Percentiles rank a stretch among this genome's conserved stretches.
Evolutionary conservation across 2,888 invertebrate species (phyloP).

Genomic region (Drosophila leonis): DNA sequence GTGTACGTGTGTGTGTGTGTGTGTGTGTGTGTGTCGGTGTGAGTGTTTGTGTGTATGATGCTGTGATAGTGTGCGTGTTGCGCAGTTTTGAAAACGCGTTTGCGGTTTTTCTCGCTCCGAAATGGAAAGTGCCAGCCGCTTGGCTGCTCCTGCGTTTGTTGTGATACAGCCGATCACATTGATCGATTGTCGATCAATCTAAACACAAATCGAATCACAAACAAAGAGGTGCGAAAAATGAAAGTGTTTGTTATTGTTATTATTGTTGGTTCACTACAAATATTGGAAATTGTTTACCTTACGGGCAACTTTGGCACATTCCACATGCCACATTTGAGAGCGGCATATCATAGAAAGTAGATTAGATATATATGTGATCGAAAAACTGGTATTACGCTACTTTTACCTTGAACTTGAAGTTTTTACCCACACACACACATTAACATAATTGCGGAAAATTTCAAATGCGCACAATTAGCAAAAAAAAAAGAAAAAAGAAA

Average conservation of each 20-base stretch:
- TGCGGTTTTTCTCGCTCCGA: constrained; percentile 62
- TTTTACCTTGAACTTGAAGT: constrained; percentile 24
- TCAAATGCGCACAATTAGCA: constrained; percentile 16
- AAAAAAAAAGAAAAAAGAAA: neutral
- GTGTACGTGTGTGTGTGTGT: constrained; percentile 9
- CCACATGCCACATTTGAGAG: constrained; percentile 28
- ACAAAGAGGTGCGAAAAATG: constrained; percentile 73
- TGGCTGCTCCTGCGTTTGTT: constrained; percentile 37
- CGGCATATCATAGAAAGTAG: constrained; percentile 37
- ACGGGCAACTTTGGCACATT: constrained; percentile 10
- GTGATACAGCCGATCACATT: constrained; percentile 19
- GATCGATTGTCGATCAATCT: constrained; percentile 42
- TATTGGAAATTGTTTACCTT: constrained; percentile 54
- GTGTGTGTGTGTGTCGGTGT: constrained; percentile 21
- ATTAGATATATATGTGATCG: constrained; percentile 30
- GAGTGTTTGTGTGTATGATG: constrained; percentile 14
- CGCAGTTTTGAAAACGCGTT: constrained; percentile 70
- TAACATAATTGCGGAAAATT: constrained; percentile 17
- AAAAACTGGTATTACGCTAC: constrained; percentile 20
- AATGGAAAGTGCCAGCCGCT: constrained; percentile 69
- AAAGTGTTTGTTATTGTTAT: constrained; percentile 52
- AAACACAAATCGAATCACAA: constrained; percentile 32
- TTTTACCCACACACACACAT: constrained; percentile 15
- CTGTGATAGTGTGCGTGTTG: constrained; percentile 34
- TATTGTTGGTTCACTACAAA: constrained; percentile 8